Base-by-base conservation (phyloP, 2,113 vertebrate species). In the Gobio gobio region DNA sequence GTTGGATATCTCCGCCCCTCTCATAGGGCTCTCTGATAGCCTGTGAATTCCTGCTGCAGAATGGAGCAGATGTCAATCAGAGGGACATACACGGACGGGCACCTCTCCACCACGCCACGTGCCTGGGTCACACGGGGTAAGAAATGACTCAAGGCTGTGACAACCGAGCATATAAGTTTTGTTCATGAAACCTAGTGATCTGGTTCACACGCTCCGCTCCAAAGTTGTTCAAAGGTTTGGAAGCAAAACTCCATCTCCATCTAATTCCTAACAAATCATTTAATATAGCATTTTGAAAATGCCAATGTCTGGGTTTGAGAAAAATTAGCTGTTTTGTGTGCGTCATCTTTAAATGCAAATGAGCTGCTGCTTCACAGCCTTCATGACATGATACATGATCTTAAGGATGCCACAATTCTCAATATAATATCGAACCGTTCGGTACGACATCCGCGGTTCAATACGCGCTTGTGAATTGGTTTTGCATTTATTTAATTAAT, bases 1-100 rank as follows among this genome's bases (percentile, higher is more conserved):
- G 8, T 70, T 70, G 43, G 66, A 43, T 49, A 3, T 85, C 18
- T 43, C 18, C 14, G 5, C 58, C 59, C 18, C 5, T 83, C 1
- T 74, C 86, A 0, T 64, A 99, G 98, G 97, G 97, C 45, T 99
- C 98, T 10, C 87, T 99, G 92, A 96, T 99, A 88, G 96, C 97
- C 0, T 99, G 98, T 68, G 98, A 99, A 91, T 99, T 99, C 93
- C 93, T 99, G 86, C 96, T 99, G 26, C 98, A 99, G 94, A 99
- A 99, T 12, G 97, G 97, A 75, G 98, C 98, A 26, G 97, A 99
- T 16, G 97, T 99, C 63, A 99, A 99, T 91, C 96, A 97, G 92
- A 95, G 95, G 88, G 98, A 99, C 82, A 78, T 94, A 83, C 95
- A 95, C 47, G 97, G 98, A 64, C 93, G 97, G 76, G 97, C 97